Base-by-base conservation (phyloP, 2,888 invertebrate species). In the Stenotaenia linearis region DNA sequence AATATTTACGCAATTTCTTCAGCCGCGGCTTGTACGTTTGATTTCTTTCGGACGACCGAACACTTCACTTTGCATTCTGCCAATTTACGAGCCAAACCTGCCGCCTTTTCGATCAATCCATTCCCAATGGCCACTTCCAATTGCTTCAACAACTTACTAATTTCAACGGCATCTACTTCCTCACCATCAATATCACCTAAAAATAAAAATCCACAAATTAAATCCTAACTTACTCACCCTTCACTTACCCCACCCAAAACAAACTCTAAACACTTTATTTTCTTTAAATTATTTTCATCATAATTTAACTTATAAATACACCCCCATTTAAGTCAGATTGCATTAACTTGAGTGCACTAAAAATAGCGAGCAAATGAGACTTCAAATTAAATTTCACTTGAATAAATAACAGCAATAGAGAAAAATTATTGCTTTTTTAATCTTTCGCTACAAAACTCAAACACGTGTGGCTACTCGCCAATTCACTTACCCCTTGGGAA, bases 111-210 rank as follows among this genome's bases (percentile, higher is more conserved):
- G 86, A 93, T 90, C 83, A 93, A 91, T 7, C 94, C 94, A 84
- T 90, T 90, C 2, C 92, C 90, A 83, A 95, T 94, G 1, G 94
- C 92, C 79, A 89, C 89, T 86, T 94, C 94, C 79, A 95, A 87
- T 85, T 92, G 89, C 85, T 90, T 89, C 82, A 94, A 88, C 82
- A 93, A 86, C 83, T 89, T 87, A 85, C 90, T 90, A 78, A 91
- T 89, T 28, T 80, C 56, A 35, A 78, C 15, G 9, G 37, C 50
- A 35, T 32, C 30, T 0, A 25, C 12, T 21, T 74, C 78, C 10
- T 35, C 35, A 35, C 21, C 15, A 75, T 12, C 23, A 25, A 75
- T 9, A 1, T 25, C 30, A 23, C 75, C 32, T 28, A 75, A 75
- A 75, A 75, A 75, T 25, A 23, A 75, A 75, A 75, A 75, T 75